A percentile compares a stretch with the other conserved stretches of the same genome.
phyloP scores from a whole-genome alignment of 2,888 invertebrate genomes.

The Marasmarcha lunaedactyla region DNA sequence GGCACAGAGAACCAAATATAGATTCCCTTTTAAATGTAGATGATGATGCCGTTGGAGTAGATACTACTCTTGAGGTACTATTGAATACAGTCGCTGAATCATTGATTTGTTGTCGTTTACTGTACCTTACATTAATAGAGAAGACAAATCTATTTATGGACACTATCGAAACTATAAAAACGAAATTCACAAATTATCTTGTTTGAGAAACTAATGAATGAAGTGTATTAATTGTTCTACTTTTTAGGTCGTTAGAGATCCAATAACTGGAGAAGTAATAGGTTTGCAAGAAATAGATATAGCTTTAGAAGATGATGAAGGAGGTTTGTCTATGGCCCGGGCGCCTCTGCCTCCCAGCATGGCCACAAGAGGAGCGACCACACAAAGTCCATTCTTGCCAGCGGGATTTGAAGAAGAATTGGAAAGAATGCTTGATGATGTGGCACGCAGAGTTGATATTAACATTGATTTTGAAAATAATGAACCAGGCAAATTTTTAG shows the following conservation, averaged over 20 bases:
- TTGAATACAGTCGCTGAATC: no score
- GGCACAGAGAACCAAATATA: slow-evolving; percentile 68
- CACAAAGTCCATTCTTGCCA: slow-evolving; percentile 89
- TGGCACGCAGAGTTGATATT: slow-evolving; percentile 37
- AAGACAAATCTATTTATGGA: no score
- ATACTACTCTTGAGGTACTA: slow-evolving; percentile 47
- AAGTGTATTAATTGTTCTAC: no score
- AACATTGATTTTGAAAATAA: slow-evolving; percentile 48
- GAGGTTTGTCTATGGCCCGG: slow-evolving; percentile 77
- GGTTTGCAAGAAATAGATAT: slow-evolving; percentile 70
- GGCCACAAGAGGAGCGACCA: slow-evolving; percentile 80
- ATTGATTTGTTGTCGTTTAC: no score
- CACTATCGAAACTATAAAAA: no score
- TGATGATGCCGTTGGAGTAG: slow-evolving; percentile 40
- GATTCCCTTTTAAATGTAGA: slow-evolving; percentile 60
- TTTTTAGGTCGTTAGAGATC: slow-evolving; percentile 80
- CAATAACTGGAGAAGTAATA: slow-evolving; percentile 79
- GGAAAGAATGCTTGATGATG: slow-evolving; percentile 47
- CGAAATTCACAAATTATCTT: no score
- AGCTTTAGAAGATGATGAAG: slow-evolving; percentile 53
- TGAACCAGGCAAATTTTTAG: slow-evolving; percentile 55
- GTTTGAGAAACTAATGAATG: no score
- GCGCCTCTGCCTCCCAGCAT: slow-evolving; percentile 80
- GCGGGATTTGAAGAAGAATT: slow-evolving; percentile 79
- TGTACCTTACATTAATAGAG: no score